Evolutionary conservation across 2,888 invertebrate genomes (phyloP).

Genomic region (Tachina lurida): DNA sequence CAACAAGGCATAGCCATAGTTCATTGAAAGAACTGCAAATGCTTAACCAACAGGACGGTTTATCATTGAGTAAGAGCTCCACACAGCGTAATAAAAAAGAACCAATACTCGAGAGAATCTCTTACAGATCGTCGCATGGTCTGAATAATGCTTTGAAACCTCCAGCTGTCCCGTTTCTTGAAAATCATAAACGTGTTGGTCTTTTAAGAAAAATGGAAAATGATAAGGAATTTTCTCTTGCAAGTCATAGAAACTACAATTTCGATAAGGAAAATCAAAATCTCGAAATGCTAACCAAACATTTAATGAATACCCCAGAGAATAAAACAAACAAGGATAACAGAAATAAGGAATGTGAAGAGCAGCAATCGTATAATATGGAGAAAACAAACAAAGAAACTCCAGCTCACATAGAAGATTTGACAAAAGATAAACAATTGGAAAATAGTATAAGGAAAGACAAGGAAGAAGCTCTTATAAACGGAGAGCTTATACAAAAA

Average conservation of each 20-base stretch:
- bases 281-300: constrained; percentile 71
- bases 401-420: background rate
- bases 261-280: constrained; percentile 75
- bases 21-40: too few species aligned
- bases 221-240: constrained; percentile 74
- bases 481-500: background rate
- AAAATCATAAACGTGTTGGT: constrained; percentile 75
- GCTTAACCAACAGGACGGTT: too few species aligned
- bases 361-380: background rate
- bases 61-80: too few species aligned
- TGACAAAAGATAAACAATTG: background rate
- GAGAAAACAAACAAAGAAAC: background rate
- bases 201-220: constrained; percentile 74
- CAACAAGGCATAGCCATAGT: too few species aligned
- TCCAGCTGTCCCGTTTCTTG: constrained; percentile 37
- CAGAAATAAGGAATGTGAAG: background rate
- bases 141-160: constrained; percentile 18
- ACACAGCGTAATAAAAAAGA: too few species aligned
- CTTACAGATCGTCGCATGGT: constrained; percentile 25
- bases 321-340: constrained; percentile 4
- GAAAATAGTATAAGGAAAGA: constrained; percentile 13
- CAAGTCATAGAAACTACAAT: constrained; percentile 73
- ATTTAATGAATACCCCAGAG: constrained; percentile 31
- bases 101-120: background rate
- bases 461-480: background rate